A percentile compares a stretch with the other conserved stretches of the same genome.
These are phyloP conservation scores for Phycodurus eques DNA, from an alignment of 2,113 vertebrate species.

Conservation along the genomic window DNA sequence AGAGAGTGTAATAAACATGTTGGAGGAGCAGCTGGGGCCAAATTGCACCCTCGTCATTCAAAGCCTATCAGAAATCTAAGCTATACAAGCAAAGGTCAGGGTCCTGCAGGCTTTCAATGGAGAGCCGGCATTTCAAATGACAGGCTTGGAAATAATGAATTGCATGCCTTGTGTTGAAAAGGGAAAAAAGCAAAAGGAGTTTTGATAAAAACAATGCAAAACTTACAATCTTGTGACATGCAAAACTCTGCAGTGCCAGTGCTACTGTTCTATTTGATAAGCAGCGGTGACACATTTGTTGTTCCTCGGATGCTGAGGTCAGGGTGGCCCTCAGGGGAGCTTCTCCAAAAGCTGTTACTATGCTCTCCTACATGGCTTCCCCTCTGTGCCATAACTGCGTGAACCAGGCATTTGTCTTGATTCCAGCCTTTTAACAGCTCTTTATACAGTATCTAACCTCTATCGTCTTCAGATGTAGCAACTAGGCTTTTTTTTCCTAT, in stretches of 20 bases:
- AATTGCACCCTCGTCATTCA: conserved; percentile 68
- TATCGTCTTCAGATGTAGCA: background rate
- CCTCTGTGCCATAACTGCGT: conserved; percentile 16
- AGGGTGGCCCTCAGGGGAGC: conserved; percentile 35
- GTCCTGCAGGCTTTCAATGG: conserved; percentile 51
- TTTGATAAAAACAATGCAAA: conserved; percentile 44
- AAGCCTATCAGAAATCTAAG: conserved; percentile 65
- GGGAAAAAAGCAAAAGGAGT: conserved; percentile 28
- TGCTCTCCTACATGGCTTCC: conserved; percentile 16
- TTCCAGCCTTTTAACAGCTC: conserved; percentile 7
- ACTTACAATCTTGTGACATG: background rate
- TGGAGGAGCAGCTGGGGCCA: conserved; percentile 68
- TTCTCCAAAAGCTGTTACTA: conserved; percentile 31
- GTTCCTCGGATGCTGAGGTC: conserved; percentile 47
- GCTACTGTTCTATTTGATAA: conserved; percentile 17
- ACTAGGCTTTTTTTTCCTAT: background rate
- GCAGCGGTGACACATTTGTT: conserved; percentile 13
- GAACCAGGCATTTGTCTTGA: conserved; percentile 16
- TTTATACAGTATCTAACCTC: background rate
- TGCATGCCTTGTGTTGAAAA: conserved; percentile 39
- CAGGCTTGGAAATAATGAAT: conserved; percentile 56
- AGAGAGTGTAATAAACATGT: conserved; percentile 64
- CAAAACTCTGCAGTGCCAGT: background rate
- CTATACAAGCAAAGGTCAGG: conserved; percentile 65
- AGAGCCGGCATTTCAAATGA: conserved; percentile 52